phyloP scores from a whole-genome alignment of 2,888 invertebrate genomes.

The Yponomeuta malinellus region DNA sequence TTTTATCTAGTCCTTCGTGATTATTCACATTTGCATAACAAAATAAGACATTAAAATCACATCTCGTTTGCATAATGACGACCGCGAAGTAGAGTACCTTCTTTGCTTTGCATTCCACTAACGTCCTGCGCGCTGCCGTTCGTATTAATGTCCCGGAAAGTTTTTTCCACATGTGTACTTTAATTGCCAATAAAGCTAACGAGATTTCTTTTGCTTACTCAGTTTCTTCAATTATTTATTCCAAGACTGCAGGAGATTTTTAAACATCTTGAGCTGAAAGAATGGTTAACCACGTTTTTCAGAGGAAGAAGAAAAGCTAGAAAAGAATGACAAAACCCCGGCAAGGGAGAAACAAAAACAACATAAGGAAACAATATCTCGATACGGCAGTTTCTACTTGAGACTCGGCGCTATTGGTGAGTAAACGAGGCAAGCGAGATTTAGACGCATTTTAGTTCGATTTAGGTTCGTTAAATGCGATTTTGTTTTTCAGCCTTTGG shows the following conservation, averaged over 20 bases:
- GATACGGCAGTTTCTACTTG: conserved; percentile 91
- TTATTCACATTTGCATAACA: conserved; percentile 69
- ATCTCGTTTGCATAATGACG: conserved; percentile 72
- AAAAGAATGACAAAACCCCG: conserved; percentile 50
- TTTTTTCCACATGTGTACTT: conserved; percentile 32
- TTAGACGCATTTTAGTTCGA: background rate
- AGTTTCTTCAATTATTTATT: background rate
- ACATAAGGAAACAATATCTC: conserved; percentile 56
- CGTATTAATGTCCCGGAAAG: conserved; percentile 51
- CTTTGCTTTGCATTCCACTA: conserved; percentile 62
- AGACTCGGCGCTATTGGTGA: conserved; percentile 88
- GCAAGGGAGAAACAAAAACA: conserved; percentile 38
- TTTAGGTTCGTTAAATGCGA: background rate
- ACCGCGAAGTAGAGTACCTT: conserved; percentile 60
- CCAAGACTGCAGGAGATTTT: background rate
- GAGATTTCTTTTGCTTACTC: background rate
- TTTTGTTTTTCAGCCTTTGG: conserved; percentile 58
- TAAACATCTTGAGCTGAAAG: background rate
- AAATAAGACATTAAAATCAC: conserved; percentile 74
- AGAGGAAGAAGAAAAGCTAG: conserved; percentile 38
- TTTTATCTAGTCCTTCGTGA: conserved; percentile 31
- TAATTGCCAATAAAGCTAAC: conserved; percentile 30
- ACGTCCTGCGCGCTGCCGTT: conserved; percentile 46
- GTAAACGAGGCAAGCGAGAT: conserved; percentile 18
- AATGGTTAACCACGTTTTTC: conserved; percentile 21